phyloP scores from a whole-genome alignment of 2,888 invertebrate species.

The Polylopha cassiicola region DNA sequence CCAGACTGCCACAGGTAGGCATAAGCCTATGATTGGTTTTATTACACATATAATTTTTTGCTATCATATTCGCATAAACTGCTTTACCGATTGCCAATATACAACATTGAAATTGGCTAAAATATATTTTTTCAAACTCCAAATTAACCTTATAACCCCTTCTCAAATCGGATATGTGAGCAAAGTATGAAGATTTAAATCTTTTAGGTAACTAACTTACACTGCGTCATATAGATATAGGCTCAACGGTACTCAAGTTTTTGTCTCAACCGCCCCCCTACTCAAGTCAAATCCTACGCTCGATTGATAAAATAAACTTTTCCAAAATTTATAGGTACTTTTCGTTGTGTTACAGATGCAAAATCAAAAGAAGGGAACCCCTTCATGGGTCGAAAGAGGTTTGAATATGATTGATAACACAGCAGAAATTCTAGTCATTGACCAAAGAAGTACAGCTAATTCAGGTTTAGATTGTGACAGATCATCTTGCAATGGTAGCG shows the following conservation, averaged over 20 bases:
- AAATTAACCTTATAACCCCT: too few species aligned
- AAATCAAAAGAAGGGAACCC: constrained; percentile 71
- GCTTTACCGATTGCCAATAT: too few species aligned
- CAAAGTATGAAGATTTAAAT: too few species aligned
- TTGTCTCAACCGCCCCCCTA: too few species aligned
- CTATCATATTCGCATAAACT: too few species aligned
- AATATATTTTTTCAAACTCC: too few species aligned
- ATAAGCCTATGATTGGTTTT: not conserved
- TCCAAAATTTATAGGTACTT: constrained; percentile 7
- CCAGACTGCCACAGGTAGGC: constrained; percentile 66
- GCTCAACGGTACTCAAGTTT: too few species aligned
- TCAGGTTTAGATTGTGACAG: constrained; percentile 66
- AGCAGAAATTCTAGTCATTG: constrained; percentile 76
- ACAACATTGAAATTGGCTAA: too few species aligned
- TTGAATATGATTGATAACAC: constrained; percentile 71
- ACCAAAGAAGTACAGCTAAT: constrained; percentile 71
- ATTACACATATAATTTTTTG: not conserved
- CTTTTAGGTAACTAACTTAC: too few species aligned
- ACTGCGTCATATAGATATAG: too few species aligned
- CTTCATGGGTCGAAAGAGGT: constrained; percentile 78
- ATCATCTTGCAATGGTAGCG: constrained; percentile 67
- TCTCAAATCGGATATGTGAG: too few species aligned
- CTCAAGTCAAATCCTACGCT: too few species aligned
- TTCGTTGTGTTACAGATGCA: constrained; percentile 51
- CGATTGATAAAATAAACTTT: not conserved